Evolutionary conservation across 2,113 vertebrate genomes (phyloP), one percentile per base, ranked within the genome.

Genomic region (Hipposideros armiger): DNA sequence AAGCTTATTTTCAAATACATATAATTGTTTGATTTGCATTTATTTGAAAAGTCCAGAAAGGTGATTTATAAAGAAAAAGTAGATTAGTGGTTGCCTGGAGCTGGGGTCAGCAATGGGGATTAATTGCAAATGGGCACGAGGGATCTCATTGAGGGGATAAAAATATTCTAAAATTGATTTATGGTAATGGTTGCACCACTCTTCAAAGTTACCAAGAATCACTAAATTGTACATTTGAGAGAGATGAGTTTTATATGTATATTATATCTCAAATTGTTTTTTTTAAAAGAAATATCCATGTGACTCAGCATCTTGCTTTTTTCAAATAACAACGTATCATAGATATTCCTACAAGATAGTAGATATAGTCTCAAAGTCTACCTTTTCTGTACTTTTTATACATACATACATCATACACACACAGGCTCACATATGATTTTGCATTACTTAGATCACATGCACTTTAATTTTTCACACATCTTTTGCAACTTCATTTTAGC

Each of bases 101-200:
- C 17, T 72, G 56, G 52, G 58, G 32, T 19, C 3, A 10, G 36
- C 24, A 76, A 82, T 20, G 24, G 30, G 45, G 42, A 60, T 62
- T 52, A 83, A 62, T 7, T 62, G 60, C 26, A 76, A 69, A 95
- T 26, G 4, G 56, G n/a, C 72, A 67, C 6, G 1, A 50, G 16
- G n/a, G 7, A 78, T 32, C 32, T 87, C 40, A 62, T 1, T 62
- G 60, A 9, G 5, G 7, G 1, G 17, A 73, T 80, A 17, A 80
- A 93, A 83, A 50, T 83, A 20, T 83, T 92, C 50, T 73, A 77
- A 96, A 91, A 64, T 7, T 77, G n/a, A 83, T 20, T 69, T 70
- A 47, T 67, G 58, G 72, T 78, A 42, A 93, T 22, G 11, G 20
- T 58, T 40, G 17, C 1, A 36, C 20, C 42, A 74, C n/a, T 70